A percentile compares a stretch with the other conserved stretches of the same genome.
phyloP scores from a whole-genome alignment of 37 sponge, comb jelly and placozoan species.

The Agelas oroides region DNA sequence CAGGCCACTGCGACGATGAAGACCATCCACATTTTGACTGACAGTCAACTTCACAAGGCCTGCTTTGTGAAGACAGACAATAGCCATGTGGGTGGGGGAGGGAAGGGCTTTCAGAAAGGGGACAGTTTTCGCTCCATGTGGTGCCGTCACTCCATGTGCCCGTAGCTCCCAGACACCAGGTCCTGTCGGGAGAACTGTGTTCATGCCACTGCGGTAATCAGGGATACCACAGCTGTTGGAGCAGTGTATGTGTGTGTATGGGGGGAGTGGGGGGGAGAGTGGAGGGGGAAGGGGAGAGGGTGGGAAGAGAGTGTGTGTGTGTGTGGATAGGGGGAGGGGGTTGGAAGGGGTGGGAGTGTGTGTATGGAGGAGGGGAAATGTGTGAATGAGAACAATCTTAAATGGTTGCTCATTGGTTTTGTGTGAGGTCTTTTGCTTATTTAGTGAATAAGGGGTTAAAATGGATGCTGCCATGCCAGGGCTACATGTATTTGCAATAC shows the following conservation, averaged over 20 bases:
- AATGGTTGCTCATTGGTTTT: too few relatives aligned
- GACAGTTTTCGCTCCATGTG: background rate
- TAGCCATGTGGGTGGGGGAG: constrained; percentile 85
- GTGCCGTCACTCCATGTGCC: constrained; percentile 46
- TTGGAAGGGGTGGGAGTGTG: too few relatives aligned
- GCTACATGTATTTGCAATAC: too few relatives aligned
- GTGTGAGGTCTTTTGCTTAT: too few relatives aligned
- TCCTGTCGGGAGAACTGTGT: constrained; percentile 90
- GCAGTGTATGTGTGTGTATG: background rate
- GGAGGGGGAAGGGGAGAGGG: background rate
- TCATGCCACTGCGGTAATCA: constrained; percentile 93
- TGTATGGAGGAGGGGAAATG: too few relatives aligned
- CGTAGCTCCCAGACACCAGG: constrained; percentile 91
- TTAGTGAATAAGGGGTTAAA: too few relatives aligned
- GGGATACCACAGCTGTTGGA: constrained; percentile 78
- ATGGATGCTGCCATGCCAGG: too few relatives aligned
- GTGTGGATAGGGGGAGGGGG: too few relatives aligned
- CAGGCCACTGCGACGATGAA: constrained; percentile 87
- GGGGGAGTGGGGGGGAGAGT: background rate
- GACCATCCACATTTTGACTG: constrained; percentile 88
- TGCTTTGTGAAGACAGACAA: constrained; percentile 81
- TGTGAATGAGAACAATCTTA: too few relatives aligned
- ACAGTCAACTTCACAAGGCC: constrained; percentile 80
- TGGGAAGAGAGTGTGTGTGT: background rate
- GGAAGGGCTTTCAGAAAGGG: constrained; percentile 72